These are phyloP conservation scores for Styela clava DNA, from an alignment of 23 tunicate genomes.

Conservation along the genomic window DNA sequence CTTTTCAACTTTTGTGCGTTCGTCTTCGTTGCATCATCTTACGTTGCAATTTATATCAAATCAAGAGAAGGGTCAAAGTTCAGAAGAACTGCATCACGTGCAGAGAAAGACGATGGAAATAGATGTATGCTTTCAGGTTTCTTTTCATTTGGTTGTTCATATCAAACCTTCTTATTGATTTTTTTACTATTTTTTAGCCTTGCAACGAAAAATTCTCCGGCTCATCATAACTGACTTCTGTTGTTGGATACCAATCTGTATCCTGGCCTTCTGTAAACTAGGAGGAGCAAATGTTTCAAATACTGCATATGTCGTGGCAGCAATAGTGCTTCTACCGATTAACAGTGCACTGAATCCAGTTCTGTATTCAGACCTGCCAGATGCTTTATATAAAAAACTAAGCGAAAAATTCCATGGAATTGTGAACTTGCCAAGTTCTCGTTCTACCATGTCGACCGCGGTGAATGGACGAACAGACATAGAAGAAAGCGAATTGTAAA, in stretches of 20 bases:
- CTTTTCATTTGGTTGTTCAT: too few species aligned
- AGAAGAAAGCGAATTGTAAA: too few species aligned
- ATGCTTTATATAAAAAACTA: background rate
- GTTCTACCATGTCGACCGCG: too few species aligned
- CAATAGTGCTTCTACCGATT: conserved; percentile 23
- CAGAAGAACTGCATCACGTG: conserved; percentile 3
- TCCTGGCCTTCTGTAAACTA: conserved; percentile 20
- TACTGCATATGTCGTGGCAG: conserved; percentile 22
- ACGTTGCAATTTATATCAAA: conserved; percentile 32
- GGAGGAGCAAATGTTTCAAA: conserved; percentile 15
- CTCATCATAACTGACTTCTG: conserved; percentile 19
- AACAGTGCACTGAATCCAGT: conserved; percentile 28
- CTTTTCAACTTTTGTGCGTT: conserved; percentile 64
- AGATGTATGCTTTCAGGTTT: background rate
- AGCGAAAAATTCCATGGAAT: background rate
- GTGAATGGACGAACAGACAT: too few species aligned
- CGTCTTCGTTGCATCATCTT: conserved; percentile 47
- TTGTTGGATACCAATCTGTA: conserved; percentile 32
- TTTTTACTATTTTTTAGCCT: background rate
- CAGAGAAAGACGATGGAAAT: background rate
- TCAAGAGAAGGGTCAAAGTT: background rate
- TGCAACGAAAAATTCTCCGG: conserved; percentile 19
- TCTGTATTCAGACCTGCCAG: conserved; percentile 25
- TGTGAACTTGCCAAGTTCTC: background rate
- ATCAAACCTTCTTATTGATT: too few species aligned